Evolutionary conservation across 2,888 invertebrate genomes (phyloP).

Genomic region (Coecobrya sp.): DNA sequence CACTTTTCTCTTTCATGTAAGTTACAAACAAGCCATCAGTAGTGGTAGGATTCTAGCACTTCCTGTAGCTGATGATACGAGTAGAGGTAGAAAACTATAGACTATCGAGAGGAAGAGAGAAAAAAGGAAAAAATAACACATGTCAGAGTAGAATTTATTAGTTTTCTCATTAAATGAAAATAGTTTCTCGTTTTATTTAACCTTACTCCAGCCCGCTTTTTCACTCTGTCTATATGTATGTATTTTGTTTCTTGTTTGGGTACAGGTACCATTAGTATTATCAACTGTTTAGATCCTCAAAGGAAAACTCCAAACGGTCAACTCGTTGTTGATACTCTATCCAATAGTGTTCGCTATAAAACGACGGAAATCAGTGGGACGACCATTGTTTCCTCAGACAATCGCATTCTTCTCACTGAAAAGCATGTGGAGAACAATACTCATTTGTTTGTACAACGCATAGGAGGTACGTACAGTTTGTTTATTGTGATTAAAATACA

Average conservation of each 20-base stretch:
- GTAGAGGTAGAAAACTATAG: not conserved
- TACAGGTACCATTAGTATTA: conserved; percentile 71
- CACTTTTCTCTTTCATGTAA: conserved; percentile 76
- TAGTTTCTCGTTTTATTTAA: conserved; percentile 63
- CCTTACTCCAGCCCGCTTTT: not conserved
- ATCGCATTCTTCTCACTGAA: conserved; percentile 75
- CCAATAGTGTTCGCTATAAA: conserved; percentile 73
- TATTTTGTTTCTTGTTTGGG: conserved; percentile 34
- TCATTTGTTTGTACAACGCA: conserved; percentile 76
- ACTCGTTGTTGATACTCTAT: conserved; percentile 69
- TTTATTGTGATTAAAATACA: conserved; percentile 37
- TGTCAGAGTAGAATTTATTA: conserved; percentile 70
- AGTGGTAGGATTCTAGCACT: not conserved
- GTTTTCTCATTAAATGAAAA: conserved; percentile 67
- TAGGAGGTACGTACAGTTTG: conserved; percentile 60
- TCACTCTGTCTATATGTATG: conserved; percentile 21
- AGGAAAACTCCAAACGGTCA: conserved; percentile 68
- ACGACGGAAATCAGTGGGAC: conserved; percentile 70
- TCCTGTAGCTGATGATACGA: not conserved
- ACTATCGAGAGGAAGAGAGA: conserved; percentile 1
- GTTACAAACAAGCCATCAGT: conserved; percentile 22
- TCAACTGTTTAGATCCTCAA: conserved; percentile 74
- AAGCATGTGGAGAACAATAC: conserved; percentile 72
- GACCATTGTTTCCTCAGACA: conserved; percentile 68
- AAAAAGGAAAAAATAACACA: conserved; percentile 51